Base-by-base conservation (phyloP, 2,888 invertebrate genomes). In the Quadriops clusia region DNA sequence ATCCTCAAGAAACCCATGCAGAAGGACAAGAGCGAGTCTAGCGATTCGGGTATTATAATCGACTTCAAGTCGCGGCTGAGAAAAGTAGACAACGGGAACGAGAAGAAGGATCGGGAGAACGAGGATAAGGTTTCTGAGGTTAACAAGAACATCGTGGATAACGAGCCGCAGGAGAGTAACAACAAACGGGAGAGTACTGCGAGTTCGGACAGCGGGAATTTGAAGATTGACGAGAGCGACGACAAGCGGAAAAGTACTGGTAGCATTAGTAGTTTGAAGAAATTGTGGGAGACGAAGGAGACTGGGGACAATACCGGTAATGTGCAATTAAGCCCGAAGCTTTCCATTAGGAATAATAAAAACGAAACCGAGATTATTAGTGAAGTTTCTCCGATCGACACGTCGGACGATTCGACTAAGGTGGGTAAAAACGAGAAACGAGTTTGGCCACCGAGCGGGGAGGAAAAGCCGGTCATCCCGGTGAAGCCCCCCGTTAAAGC, bases 161-260 rank as follows among this genome's bases (percentile, higher is more conserved):
- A 50, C 36, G 51, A 54, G 38, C n/a, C n/a, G n/a, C n/a, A n/a
- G 38, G 43, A 27, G 38, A 45, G 13, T 49, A 54, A 32, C 28
- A 60, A 58, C 33, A 63, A 63, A 42, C 50, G 63, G 26, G 63
- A 67, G 43, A 64, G 61, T 37, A 58, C 59, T 3, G 59, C 60
- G 8, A 60, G 62, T 44, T 56, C 58, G 1, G 61, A 61, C 34
- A 59, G 59, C 36, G 55, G 56, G 5, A 60, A 65, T 40, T 38
- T 56, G 27, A 59, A 59, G 44, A 50, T 57, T 16, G 74, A 70
- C 5, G 82, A 81, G 28, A 74, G 73, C 9, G 84, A 86, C 29
- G 85, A 86, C 54, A 90, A 89, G 57, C 70, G 90, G 8, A 79
- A 85, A 43, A 89, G 89, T 59, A 89, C 89, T 27, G 90, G 90